phyloP scores from a whole-genome alignment of 2,113 vertebrate species.

The Meriones unguiculatus region DNA sequence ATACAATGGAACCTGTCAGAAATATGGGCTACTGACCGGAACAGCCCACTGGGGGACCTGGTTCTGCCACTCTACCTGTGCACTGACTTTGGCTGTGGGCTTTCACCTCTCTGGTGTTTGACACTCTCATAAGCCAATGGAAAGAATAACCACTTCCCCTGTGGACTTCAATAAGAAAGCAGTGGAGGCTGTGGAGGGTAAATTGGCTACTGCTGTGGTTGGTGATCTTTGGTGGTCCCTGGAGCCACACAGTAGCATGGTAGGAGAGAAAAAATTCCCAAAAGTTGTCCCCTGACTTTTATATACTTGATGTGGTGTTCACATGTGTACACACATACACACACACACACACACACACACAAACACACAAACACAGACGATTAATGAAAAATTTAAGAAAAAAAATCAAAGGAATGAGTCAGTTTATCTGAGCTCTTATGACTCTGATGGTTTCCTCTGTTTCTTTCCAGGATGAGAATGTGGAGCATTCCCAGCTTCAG shows the following conservation, averaged over 20 bases:
- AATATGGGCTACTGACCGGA: neutral
- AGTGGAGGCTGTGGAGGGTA: neutral
- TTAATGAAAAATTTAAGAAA: neutral
- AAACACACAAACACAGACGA: neutral
- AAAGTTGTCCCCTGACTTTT: neutral
- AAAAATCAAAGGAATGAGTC: neutral
- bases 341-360: neutral
- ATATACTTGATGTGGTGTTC: neutral
- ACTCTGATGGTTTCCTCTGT: too few relatives aligned
- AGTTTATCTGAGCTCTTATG: fast-evolving
- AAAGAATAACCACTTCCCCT: fast-evolving
- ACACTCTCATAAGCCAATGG: too few relatives aligned
- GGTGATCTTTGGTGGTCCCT: neutral
- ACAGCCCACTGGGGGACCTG: neutral
- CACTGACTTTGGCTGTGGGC: neutral
- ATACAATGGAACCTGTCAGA: fast-evolving
- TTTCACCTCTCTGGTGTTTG: neutral
- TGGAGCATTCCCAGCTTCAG: neutral
- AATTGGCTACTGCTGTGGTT: fast-evolving
- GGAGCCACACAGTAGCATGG: neutral
- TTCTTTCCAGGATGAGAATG: neutral
- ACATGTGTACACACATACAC: neutral
- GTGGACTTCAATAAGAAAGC: too few relatives aligned
- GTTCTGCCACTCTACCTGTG: neutral
- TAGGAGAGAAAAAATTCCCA: neutral